Conservation (phyloP, 2,113 vertebrate genomes). For the Gadus macrocephalus region DNA sequence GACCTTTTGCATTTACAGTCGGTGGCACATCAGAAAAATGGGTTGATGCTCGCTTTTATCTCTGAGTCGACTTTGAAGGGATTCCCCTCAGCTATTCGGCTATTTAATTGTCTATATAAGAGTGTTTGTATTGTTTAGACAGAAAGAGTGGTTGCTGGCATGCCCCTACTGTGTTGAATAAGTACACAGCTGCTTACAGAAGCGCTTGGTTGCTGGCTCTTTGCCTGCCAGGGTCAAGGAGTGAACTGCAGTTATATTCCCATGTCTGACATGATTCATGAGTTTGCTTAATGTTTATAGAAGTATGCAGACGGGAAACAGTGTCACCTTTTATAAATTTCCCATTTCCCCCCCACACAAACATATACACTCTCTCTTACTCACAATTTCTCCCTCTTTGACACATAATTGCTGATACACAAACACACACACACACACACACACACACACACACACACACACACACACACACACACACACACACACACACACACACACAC, state of each 20-base stretch:
- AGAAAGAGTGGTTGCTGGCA: too few species aligned
- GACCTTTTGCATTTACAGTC: background rate
- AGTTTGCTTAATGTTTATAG: background rate
- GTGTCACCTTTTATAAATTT: slow-evolving; percentile 42
- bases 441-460: slow-evolving; percentile 19
- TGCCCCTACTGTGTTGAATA: too few species aligned
- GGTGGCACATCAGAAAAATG: background rate
- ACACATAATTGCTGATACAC: background rate
- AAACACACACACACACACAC: slow-evolving; percentile 6
- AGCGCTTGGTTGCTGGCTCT: too few species aligned
- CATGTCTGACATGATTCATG: too few species aligned
- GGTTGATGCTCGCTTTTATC: background rate
- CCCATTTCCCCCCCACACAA: background rate
- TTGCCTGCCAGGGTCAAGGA: too few species aligned
- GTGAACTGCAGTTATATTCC: too few species aligned
- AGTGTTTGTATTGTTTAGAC: too few species aligned
- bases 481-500: background rate
- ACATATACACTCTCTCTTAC: background rate
- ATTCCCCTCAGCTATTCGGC: too few species aligned
- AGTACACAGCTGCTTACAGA: too few species aligned
- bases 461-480: slow-evolving; percentile 19
- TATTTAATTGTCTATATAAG: too few species aligned
- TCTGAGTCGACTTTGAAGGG: background rate
- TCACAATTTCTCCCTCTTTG: background rate
- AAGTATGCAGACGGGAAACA: slow-evolving; percentile 38